phyloP scores from a whole-genome alignment of 1,140 invertebrate species.

The Drosophila mayri region DNA sequence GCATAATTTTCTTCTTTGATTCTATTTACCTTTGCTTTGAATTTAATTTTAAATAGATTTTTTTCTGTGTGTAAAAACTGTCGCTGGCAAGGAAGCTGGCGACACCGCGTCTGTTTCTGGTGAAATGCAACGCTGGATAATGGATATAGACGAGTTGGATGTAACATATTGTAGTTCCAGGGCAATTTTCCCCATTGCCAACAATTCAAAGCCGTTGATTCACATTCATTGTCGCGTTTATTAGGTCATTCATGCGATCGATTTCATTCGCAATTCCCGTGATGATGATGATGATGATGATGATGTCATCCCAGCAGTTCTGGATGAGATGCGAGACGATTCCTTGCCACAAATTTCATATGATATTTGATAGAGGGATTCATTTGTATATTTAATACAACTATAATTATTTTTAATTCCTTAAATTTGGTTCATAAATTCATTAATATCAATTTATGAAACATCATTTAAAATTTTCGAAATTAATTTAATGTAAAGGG shows the following conservation, averaged over 20 bases:
- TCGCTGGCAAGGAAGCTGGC: slow-evolving; percentile 39
- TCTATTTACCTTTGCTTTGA: neutral
- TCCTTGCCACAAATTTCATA: neutral
- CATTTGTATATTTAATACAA: neutral
- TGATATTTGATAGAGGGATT: neutral
- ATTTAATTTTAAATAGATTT: too few relatives aligned
- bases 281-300: neutral
- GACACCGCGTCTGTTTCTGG: slow-evolving; percentile 79
- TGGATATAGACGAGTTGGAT: slow-evolving; percentile 12
- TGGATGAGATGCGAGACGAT: slow-evolving; percentile 14
- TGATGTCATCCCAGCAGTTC: slow-evolving; percentile 59
- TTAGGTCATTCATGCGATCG: slow-evolving; percentile 82
- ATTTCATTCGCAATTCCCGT: slow-evolving; percentile 43
- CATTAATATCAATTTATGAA: slow-evolving; percentile 8
- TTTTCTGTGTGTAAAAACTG: neutral
- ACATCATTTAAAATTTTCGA: too few relatives aligned
- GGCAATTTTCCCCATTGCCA: slow-evolving; percentile 31
- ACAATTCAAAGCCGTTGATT: slow-evolving; percentile 53
- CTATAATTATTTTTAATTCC: neutral
- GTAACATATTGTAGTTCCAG: slow-evolving; percentile 3
- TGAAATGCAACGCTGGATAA: slow-evolving; percentile 55
- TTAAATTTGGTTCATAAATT: slow-evolving; percentile 4
- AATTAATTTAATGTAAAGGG: too few relatives aligned
- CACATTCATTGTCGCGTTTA: slow-evolving; percentile 67
- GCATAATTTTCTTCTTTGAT: neutral